Base-by-base conservation (phyloP, 2,113 vertebrate genomes). In the Xiphophorus hellerii region DNA sequence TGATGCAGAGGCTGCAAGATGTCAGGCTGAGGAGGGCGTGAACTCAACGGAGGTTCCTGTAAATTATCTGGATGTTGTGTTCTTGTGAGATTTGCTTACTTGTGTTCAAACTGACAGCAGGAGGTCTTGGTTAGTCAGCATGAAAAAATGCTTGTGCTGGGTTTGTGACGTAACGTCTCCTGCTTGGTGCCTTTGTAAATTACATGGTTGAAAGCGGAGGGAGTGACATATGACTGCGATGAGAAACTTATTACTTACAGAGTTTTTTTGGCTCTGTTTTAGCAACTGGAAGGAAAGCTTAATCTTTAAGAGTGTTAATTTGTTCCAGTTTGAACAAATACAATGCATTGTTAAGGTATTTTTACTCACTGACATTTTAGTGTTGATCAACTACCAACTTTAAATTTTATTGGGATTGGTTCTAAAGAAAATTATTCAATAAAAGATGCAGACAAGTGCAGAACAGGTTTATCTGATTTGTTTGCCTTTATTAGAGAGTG, bases 131-230 rank as follows among this genome's bases (percentile, higher is more conserved):
- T 76, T 81, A 88, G 65, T 76, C 83, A 82, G 31, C 69, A 22
- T 66, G n/a, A 78, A 83, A 68, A 85, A 82, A 82, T 85, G 60
- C 80, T 61, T 78, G 68, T 69, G 78, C 74, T 63, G 1, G 1
- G 67, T 69, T 74, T 77, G 60, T 84, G 77, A 86, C 33, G 44
- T 87, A 39, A 82, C 70, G 74, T 81, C 77, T 88, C 80, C 70
- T 71, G 65, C 61, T 12, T 71, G 78, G 77, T 37, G n/a, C 78
- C 82, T 25, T 76, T 60, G 31, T 77, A 81, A 85, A 81, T 82
- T 33, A 69, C 42, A 33, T 48, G 31, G 62, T 71, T 28, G 58
- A 28, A 62, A 67, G 27, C 9, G 9, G 69, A 35, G 48, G 74
- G 30, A 79, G 74, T 67, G 80, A 31, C 44, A 29, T 15, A 11